Evolutionary conservation across 1,140 invertebrate genomes (phyloP).

Genomic region (Neoseiulus cucumeris): DNA sequence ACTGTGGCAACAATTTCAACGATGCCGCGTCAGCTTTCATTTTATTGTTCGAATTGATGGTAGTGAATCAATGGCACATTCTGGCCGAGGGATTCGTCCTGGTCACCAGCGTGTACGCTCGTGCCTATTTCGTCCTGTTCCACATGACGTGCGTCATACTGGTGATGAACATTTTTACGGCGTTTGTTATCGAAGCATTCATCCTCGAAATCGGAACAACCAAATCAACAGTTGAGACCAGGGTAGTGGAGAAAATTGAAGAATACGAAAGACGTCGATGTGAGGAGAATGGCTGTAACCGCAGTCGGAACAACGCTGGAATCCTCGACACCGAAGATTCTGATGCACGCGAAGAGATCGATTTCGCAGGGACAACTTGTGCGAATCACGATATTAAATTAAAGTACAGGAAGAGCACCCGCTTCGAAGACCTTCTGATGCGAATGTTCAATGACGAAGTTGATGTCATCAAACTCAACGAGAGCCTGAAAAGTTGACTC

Average conservation of each 20-base stretch:
- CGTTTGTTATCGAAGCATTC: constrained; percentile 36
- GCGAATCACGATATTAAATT: not conserved
- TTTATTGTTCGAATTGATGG: constrained; percentile 33
- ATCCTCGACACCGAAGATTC: not conserved
- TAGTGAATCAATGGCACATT: constrained; percentile 38
- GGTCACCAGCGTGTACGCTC: constrained; percentile 29
- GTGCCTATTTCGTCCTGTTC: constrained; percentile 34
- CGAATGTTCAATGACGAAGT: constrained; percentile 15
- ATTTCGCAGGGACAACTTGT: not conserved
- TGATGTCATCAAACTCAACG: not conserved
- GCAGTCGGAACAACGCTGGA: not conserved
- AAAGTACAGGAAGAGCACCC: constrained; percentile 11
- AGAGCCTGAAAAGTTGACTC: not conserved
- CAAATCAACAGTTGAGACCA: constrained; percentile 28
- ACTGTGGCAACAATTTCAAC: constrained; percentile 37
- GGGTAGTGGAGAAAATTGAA: constrained; percentile 31
- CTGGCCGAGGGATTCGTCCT: constrained; percentile 31
- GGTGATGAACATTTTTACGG: constrained; percentile 36
- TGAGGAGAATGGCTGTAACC: constrained; percentile 19
- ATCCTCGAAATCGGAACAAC: constrained; percentile 33
- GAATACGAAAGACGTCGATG: constrained; percentile 23
- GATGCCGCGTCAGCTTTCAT: constrained; percentile 31
- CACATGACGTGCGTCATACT: constrained; percentile 34
- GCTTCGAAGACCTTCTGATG: constrained; percentile 11
- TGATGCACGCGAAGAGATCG: constrained; percentile 2